Evolutionary conservation across 2,113 vertebrate genomes (phyloP).

Genomic region (Crotalus horridus): DNA sequence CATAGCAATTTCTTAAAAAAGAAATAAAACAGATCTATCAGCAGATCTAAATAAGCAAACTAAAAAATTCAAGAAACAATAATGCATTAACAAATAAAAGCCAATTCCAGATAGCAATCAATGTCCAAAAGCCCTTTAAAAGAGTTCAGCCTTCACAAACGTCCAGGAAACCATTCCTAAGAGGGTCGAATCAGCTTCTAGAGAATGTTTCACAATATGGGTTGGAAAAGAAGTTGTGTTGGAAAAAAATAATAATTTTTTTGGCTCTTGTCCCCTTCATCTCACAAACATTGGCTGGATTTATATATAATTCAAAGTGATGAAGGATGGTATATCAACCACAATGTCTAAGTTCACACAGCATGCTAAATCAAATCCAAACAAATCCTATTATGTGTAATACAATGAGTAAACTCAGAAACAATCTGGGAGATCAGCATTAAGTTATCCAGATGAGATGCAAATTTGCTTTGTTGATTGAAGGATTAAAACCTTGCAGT

Average conservation of each 20-base stretch:
- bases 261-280: neutral
- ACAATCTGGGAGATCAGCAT: neutral
- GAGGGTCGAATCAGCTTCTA: neutral
- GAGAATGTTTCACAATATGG: neutral
- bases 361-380: neutral
- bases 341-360: neutral
- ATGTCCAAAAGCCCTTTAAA: neutral
- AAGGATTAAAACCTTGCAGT: slow-evolving; percentile 28
- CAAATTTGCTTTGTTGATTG: slow-evolving; percentile 25
- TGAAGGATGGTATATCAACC: neutral
- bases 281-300: neutral
- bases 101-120: neutral
- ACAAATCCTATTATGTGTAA: neutral
- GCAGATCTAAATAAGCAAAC: neutral
- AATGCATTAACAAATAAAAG: neutral
- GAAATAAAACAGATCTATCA: neutral
- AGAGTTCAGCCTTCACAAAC: neutral
- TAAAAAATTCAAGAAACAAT: neutral
- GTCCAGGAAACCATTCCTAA: neutral
- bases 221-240: neutral
- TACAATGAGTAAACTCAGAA: neutral
- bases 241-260: neutral
- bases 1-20: neutral
- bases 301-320: neutral
- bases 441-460: neutral